Conservation (phyloP, 2,888 invertebrate species). For the Rhyacophila evoluta region DNA sequence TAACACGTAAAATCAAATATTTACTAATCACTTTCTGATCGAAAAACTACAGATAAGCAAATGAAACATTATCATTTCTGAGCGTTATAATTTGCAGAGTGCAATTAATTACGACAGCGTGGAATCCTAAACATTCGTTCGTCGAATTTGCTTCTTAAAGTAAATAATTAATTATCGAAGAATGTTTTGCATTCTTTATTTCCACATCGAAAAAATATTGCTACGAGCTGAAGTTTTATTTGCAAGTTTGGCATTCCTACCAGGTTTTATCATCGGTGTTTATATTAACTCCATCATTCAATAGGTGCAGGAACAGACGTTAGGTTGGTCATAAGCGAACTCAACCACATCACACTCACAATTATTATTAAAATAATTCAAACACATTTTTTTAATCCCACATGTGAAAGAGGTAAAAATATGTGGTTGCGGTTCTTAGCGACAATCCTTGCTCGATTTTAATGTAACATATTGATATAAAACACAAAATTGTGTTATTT, state of each 20-base stretch:
- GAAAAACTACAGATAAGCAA: not conserved
- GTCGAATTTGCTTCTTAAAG: not conserved
- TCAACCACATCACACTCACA: no score
- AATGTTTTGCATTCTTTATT: slow-evolving; percentile 11
- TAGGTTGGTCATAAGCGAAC: no score
- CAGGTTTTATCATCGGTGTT: not conserved
- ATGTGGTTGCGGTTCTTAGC: no score
- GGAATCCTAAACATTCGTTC: not conserved
- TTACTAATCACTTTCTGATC: not conserved
- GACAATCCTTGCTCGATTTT: no score
- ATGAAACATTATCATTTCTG: not conserved
- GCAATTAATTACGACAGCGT: not conserved
- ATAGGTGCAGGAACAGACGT: no score
- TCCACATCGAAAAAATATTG: not conserved
- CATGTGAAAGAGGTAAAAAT: no score
- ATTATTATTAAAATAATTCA: no score
- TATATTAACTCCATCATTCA: not conserved
- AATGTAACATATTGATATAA: no score
- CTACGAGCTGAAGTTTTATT: not conserved
- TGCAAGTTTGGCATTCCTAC: not conserved
- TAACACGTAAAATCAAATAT: not conserved
- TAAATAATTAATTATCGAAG: not conserved
- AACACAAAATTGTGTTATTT: no score
- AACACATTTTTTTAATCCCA: no score
- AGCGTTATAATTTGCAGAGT: not conserved